phyloP scores from a whole-genome alignment of 2,797 vertebrate species.

The Bradypus variegatus region DNA sequence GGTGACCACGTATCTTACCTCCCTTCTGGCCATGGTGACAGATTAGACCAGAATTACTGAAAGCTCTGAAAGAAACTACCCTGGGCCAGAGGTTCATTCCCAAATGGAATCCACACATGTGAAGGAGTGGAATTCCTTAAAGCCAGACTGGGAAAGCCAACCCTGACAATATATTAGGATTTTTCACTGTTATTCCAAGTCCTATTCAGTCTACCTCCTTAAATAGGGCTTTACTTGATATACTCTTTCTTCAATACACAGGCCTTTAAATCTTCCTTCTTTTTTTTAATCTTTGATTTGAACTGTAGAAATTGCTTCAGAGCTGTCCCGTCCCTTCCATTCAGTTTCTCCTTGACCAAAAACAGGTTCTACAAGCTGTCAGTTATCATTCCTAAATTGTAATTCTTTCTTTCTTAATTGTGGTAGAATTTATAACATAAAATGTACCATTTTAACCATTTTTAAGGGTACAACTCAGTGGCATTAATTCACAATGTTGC shows the following conservation, averaged over 20 bases:
- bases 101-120: background rate
- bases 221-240: background rate
- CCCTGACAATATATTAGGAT: background rate
- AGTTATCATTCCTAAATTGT: background rate
- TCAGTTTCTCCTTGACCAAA: background rate
- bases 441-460: too few relatives aligned
- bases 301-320: background rate
- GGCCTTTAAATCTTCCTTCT: background rate
- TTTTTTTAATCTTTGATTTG: background rate
- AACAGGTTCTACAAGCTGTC: background rate
- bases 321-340: background rate
- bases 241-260: background rate
- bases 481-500: too few relatives aligned
- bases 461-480: too few relatives aligned
- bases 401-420: too few relatives aligned
- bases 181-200: background rate
- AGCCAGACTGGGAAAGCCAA: background rate
- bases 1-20: background rate
- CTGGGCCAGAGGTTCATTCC: background rate
- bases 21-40: background rate
- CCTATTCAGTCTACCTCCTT: background rate
- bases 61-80: background rate
- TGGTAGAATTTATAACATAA: too few relatives aligned
- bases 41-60: background rate
- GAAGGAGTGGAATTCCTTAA: background rate